These are phyloP conservation scores for Archegozetes longisetosus DNA, from an alignment of 1,140 invertebrate species.

Conservation along the genomic window DNA sequence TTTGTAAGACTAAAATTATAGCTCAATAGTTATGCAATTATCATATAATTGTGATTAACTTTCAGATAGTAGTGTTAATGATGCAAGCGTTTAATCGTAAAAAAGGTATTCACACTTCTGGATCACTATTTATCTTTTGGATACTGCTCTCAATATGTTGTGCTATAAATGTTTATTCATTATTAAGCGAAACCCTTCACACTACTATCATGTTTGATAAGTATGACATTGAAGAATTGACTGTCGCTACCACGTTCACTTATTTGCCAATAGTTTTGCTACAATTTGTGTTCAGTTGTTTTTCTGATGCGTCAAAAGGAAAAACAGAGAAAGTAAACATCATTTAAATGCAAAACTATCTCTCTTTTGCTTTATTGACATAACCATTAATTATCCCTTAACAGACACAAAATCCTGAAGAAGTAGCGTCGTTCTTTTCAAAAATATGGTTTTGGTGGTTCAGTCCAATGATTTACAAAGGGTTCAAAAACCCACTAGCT, in stretches of 20 bases:
- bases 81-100: neutral
- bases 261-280: neutral
- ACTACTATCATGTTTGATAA: neutral
- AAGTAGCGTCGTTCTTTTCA: slow-evolving; percentile 68
- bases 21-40: neutral
- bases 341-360: neutral
- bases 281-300: neutral
- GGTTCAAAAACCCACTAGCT: slow-evolving; percentile 13
- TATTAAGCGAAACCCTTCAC: neutral
- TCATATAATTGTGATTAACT: neutral
- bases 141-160: neutral
- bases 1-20: neutral
- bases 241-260: neutral
- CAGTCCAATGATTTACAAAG: slow-evolving; percentile 33
- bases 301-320: neutral
- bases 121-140: neutral
- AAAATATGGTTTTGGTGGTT: slow-evolving; percentile 83
- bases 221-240: neutral
- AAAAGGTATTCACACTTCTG: neutral
- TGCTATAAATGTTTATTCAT: neutral
- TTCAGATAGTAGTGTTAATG: neutral
- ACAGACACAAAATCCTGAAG: slow-evolving; percentile 43
- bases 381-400: neutral
- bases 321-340: neutral
- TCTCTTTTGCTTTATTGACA: neutral